Conservation (phyloP, 2,888 invertebrate genomes). For the Cinara cedri region DNA sequence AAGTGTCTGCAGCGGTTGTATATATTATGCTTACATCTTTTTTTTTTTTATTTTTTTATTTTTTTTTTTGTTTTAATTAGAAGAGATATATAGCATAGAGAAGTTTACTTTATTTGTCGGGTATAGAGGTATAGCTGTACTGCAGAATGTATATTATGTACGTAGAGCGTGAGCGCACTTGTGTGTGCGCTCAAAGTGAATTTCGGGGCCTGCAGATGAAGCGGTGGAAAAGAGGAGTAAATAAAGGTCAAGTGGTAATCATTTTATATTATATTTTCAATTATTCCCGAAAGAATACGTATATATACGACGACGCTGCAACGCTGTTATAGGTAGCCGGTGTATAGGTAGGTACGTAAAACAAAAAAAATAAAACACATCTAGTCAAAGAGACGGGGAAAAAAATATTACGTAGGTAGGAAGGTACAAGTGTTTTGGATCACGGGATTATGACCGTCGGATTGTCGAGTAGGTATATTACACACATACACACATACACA, state of each 20-base stretch:
- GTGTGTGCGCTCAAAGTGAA: conserved; percentile 3
- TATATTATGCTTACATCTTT: no score
- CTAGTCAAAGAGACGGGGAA: conserved; percentile 33
- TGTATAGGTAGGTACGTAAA: no score
- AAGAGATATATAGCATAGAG: not conserved
- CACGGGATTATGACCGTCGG: not conserved
- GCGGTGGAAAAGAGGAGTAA: no score
- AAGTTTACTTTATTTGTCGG: conserved; percentile 1
- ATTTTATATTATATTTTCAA: conserved; percentile 30
- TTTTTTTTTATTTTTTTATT: no score
- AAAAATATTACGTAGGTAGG: not conserved
- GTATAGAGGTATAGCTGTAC: no score
- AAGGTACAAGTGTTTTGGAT: conserved; percentile 30
- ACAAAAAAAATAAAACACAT: conserved; percentile 3
- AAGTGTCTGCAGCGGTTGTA: not conserved
- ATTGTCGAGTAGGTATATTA: conserved; percentile 26
- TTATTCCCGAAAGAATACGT: conserved; percentile 9
- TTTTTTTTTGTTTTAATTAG: no score
- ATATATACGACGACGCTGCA: not conserved
- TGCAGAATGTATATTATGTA: not conserved
- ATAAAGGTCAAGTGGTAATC: conserved; percentile 41
- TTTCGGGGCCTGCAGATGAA: not conserved
- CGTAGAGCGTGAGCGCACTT: not conserved
- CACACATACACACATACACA: not conserved
- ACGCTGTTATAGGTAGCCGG: no score